A percentile compares a stretch with the other conserved stretches of the same genome.
Conservation (phyloP, 1,140 invertebrate genomes). For the Anoplolepis gracilipes region DNA sequence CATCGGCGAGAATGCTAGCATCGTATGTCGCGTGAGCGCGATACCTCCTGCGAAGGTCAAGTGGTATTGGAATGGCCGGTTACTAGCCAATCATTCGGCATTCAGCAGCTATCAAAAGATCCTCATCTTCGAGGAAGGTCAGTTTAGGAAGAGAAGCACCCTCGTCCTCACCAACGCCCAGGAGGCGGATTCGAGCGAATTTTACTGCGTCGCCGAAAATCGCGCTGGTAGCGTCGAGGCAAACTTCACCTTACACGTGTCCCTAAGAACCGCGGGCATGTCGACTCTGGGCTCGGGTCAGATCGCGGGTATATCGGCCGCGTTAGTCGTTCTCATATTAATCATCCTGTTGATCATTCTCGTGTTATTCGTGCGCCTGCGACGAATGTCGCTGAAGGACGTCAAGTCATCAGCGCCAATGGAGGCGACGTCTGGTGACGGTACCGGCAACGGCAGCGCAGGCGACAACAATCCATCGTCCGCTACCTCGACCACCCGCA, state of each 20-base stretch:
- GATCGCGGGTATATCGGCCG: constrained; percentile 94
- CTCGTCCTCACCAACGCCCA: constrained; percentile 95
- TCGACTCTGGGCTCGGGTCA: constrained; percentile 93
- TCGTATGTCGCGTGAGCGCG: constrained; percentile 92
- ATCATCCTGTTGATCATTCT: constrained; percentile 91
- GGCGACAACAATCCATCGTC: constrained; percentile 71
- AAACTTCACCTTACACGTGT: constrained; percentile 95
- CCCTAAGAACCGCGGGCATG: constrained; percentile 91
- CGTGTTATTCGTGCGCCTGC: constrained; percentile 90
- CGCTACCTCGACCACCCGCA: constrained; percentile 73
- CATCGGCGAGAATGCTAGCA: constrained; percentile 94
- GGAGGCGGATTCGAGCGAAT: constrained; percentile 95
- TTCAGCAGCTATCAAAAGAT: constrained; percentile 94
- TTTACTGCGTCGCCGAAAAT: constrained; percentile 96
- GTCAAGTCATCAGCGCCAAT: constrained; percentile 91
- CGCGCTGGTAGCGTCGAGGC: constrained; percentile 96
- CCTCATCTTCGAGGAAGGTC: constrained; percentile 92
- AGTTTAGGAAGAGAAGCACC: constrained; percentile 90
- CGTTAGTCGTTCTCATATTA: constrained; percentile 92
- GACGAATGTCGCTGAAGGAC: constrained; percentile 89
- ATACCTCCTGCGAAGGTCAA: constrained; percentile 93
- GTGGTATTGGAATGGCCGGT: constrained; percentile 95
- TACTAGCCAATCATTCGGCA: constrained; percentile 92
- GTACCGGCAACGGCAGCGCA: neutral
- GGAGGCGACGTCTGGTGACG: constrained; percentile 87